A percentile compares a stretch with the other conserved stretches of the same genome.
phyloP scores from a whole-genome alignment of 2,797 vertebrate genomes.

The Channa striata region DNA sequence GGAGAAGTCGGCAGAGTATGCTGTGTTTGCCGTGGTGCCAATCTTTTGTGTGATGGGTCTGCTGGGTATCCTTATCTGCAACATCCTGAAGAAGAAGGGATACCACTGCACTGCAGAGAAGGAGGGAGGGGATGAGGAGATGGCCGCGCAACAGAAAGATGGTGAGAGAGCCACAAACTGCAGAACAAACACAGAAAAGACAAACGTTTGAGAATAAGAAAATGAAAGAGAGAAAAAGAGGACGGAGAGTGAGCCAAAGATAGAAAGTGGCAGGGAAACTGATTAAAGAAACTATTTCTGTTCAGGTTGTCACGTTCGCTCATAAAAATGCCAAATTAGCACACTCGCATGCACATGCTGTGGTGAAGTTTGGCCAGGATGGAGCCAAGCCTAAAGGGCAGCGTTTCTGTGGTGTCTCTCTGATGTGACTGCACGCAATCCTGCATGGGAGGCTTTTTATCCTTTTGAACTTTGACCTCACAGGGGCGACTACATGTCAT shows the following conservation, averaged over 20 bases:
- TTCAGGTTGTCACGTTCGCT: constrained; percentile 15
- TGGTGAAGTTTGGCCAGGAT: constrained; percentile 20
- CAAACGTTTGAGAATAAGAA: neutral
- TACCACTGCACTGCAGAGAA: constrained; percentile 91
- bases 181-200: too few relatives aligned
- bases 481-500: constrained; percentile 30
- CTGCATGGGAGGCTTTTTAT: constrained; percentile 24
- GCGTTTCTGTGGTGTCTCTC: constrained; percentile 23
- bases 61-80: constrained; percentile 95
- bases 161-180: constrained; percentile 77
- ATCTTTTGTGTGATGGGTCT: constrained; percentile 96
- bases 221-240: neutral
- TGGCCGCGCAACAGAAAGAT: constrained; percentile 81
- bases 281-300: constrained; percentile 17
- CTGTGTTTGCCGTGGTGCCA: constrained; percentile 92
- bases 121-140: constrained; percentile 84
- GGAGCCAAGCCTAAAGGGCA: constrained; percentile 24
- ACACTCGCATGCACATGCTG: constrained; percentile 17
- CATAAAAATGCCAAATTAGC: constrained; percentile 37
- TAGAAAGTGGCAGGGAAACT: neutral
- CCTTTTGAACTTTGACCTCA: constrained; percentile 54
- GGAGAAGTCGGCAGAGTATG: constrained; percentile 88
- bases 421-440: constrained; percentile 30
- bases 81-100: constrained; percentile 95
- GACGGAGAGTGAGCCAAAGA: neutral